Evolutionary conservation across 1,140 invertebrate species (phyloP), one percentile per base, ranked within the genome.

Genomic region (roundworm (Caenorhabditis elegans)): DNA sequence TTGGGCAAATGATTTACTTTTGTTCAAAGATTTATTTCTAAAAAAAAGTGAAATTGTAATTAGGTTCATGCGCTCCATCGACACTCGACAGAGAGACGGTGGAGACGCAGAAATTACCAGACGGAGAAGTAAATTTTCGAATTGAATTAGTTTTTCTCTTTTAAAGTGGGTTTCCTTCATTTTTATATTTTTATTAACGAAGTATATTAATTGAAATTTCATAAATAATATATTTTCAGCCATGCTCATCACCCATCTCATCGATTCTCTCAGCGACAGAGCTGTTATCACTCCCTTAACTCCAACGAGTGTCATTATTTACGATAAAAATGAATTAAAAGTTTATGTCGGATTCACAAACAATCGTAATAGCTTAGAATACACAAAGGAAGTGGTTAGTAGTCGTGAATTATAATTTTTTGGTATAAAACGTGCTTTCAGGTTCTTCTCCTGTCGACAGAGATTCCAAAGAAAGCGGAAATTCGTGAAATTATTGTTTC

Each of bases 301-400:
- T 10, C 17, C 48, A 19, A 26, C 36, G 4, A 43, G 36, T 34
- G 15, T 60, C 3, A 48, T 55, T 78, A 47, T 92, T 92, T 92
- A 76, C 80, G 83, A 70, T 19, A 31, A 70, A 22, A 39, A 39
- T 22, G 31, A 70, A n/a, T 13, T 70, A n/a, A 70, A 70, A 39
- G 8, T 39, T n/a, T 39, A 39, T 10, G 17, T 70, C 5, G 60
- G 60, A 13, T 70, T 70, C 19, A 39, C 60, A 19, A 39, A 70
- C n/a, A 70, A 39, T 22, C 34, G 60, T 22, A 26, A 39, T 17
- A 24, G 10, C 22, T 31, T 70, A 1, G 60, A 70, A 70, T 70
- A 70, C 34, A 39, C 31, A 1, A 70, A 70, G 39, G 60, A 70
- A 70, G 60, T 70, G 2, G 60, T 70, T 3, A 70, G 60, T 22